A percentile compares a stretch with the other conserved stretches of the same genome.
Conservation (phyloP, 1,140 invertebrate genomes). For the Papilio polyxenes region DNA sequence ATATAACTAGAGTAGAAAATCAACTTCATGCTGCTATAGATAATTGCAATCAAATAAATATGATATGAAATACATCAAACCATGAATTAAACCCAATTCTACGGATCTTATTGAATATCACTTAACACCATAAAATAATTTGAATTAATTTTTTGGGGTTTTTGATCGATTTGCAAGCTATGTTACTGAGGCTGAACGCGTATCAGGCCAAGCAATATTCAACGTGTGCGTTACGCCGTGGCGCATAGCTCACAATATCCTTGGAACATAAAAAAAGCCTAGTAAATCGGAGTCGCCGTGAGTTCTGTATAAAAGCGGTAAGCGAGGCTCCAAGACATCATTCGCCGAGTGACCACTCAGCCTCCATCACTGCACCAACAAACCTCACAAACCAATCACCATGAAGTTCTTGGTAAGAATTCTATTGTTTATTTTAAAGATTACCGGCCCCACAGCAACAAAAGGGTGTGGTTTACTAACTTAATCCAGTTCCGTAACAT, state of each 20-base stretch:
- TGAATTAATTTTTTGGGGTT: neutral
- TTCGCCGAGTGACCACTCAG: constrained; percentile 53
- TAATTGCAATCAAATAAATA: too few relatives aligned
- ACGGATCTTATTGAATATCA: too few relatives aligned
- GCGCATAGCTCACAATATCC: constrained; percentile 35
- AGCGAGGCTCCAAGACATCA: constrained; percentile 52
- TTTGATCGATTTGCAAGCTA: neutral
- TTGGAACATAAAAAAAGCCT: constrained; percentile 37
- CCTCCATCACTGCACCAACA: neutral
- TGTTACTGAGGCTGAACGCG: neutral
- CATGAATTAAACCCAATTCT: too few relatives aligned
- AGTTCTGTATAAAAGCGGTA: constrained; percentile 59
- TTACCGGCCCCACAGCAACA: neutral
- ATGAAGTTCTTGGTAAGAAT: constrained; percentile 71
- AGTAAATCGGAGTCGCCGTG: neutral
- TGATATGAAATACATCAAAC: too few relatives aligned
- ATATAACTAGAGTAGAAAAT: too few relatives aligned
- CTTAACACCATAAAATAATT: too few relatives aligned
- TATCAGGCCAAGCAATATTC: neutral
- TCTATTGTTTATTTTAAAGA: constrained; percentile 10
- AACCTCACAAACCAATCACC: constrained; percentile 50
- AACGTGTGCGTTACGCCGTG: neutral
- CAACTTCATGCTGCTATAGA: too few relatives aligned
- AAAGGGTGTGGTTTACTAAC: neutral
- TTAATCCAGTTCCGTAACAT: neutral